These are phyloP conservation scores for Balearica regulorum DNA, from an alignment of 2,797 vertebrate genomes.

Conservation along the genomic window DNA sequence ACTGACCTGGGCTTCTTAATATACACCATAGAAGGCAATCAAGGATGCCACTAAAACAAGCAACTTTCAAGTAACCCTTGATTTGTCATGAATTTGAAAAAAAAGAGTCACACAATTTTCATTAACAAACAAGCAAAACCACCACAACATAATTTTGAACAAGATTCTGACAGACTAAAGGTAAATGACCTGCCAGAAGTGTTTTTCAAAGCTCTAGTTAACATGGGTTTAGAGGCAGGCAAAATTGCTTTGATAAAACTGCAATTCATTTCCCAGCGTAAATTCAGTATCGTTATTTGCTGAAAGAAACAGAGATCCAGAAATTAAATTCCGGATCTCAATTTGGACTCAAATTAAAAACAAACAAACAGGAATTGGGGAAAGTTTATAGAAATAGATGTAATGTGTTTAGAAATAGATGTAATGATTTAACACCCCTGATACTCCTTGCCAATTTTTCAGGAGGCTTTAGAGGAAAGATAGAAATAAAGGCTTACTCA, in stretches of 20 bases:
- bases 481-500: background rate
- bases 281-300: background rate
- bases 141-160: background rate
- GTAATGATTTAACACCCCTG: background rate
- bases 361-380: background rate
- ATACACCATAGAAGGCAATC: background rate
- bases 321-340: background rate
- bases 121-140: background rate
- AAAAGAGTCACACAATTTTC: background rate
- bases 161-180: background rate
- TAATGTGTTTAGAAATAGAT: background rate
- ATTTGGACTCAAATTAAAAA: background rate
- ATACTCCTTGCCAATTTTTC: background rate
- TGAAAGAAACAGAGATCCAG: background rate
- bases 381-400: constrained; percentile 3
- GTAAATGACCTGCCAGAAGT: background rate
- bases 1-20: background rate
- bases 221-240: background rate
- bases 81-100: background rate
- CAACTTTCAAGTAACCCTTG: background rate
- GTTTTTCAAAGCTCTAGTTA: background rate
- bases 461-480: background rate
- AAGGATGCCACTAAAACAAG: background rate
- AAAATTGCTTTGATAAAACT: background rate
- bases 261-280: background rate